Evolutionary conservation across 1,140 invertebrate genomes (phyloP).

Genomic region (Hyphantria cunea): DNA sequence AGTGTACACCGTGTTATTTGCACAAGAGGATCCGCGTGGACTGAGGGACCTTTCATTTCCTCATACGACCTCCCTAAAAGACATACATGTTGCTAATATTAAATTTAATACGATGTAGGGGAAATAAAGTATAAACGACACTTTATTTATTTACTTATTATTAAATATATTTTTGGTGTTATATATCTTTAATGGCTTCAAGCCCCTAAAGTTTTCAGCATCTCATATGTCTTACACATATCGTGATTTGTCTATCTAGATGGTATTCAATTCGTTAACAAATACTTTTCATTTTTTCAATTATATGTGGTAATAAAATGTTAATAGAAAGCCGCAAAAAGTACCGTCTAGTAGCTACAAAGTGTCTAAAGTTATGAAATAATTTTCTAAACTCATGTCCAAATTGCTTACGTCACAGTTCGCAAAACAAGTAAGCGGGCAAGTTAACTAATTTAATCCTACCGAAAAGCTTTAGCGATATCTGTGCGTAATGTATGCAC

Average conservation of each 20-base stretch:
- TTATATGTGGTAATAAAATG: too few species aligned
- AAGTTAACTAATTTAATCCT: constrained; percentile 70
- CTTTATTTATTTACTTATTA: neutral
- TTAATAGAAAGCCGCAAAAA: too few species aligned
- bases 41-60: constrained; percentile 51
- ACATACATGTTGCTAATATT: too few species aligned
- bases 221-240: too few species aligned
- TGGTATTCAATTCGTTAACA: too few species aligned
- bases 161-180: too few species aligned
- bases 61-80: neutral
- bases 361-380: neutral
- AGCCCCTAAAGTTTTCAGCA: too few species aligned
- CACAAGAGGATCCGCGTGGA: neutral
- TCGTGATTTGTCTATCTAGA: too few species aligned
- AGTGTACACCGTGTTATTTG: constrained; percentile 6
- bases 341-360: neutral
- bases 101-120: too few species aligned
- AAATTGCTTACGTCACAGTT: constrained; percentile 13
- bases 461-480: constrained; percentile 71
- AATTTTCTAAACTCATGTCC: neutral
- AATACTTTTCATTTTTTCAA: too few species aligned
- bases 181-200: too few species aligned
- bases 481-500: constrained; percentile 75
- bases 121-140: neutral
- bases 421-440: constrained; percentile 45